Evolutionary conservation across 1,140 invertebrate species (phyloP).

Genomic region (Papilio helenus): DNA sequence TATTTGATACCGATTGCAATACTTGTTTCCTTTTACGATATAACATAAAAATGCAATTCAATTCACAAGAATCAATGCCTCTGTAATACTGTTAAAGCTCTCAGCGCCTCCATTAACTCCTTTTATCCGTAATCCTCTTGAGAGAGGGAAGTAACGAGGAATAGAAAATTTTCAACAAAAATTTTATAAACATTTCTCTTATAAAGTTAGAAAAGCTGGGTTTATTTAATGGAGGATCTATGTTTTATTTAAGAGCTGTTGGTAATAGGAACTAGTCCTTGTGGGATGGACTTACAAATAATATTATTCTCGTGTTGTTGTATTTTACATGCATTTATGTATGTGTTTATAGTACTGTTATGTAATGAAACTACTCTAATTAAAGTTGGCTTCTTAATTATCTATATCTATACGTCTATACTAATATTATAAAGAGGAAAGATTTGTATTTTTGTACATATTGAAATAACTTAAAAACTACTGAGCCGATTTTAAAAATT

Average conservation of each 20-base stretch:
- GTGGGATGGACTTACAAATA: neutral
- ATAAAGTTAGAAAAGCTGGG: neutral
- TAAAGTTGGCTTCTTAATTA: too few species aligned
- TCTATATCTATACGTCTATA: too few species aligned
- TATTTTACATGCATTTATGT: too few species aligned
- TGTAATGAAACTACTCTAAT: too few species aligned
- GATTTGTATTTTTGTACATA: too few species aligned
- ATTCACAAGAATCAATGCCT: neutral
- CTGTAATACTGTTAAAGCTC: slow-evolving; percentile 8
- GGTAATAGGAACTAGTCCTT: neutral
- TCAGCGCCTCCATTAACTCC: slow-evolving; percentile 3
- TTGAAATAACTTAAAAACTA: too few species aligned
- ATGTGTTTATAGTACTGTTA: too few species aligned
- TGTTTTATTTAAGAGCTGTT: neutral
- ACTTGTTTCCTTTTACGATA: neutral
- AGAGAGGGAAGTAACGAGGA: slow-evolving; percentile 1
- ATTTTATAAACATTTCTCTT: neutral
- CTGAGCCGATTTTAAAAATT: too few species aligned
- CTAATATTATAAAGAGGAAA: too few species aligned
- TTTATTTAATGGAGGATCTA: neutral
- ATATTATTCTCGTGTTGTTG: neutral
- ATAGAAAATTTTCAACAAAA: neutral
- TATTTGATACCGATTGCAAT: neutral
- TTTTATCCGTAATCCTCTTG: slow-evolving; percentile 3
- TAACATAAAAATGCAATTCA: slow-evolving; percentile 1